Percentiles rank a stretch among this genome's conserved stretches.
Conservation (phyloP, 2,888 invertebrate species). For the Amphiduros pacificus region DNA sequence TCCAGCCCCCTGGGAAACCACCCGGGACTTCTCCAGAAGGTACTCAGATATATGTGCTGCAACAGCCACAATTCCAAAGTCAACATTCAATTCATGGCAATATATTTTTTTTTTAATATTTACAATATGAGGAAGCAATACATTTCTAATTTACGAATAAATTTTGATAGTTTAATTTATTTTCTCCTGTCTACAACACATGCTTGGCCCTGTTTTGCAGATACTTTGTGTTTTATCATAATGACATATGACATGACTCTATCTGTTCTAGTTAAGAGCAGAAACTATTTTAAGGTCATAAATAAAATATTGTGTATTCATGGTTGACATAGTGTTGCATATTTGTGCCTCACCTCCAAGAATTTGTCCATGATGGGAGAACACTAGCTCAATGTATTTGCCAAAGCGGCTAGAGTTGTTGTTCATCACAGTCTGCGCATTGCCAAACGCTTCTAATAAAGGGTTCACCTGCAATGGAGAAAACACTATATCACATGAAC, state of each 20-base stretch:
- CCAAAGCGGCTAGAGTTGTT: constrained; percentile 43
- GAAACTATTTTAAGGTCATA: too few relatives aligned
- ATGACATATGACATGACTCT: too few relatives aligned
- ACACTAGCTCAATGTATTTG: constrained; percentile 51
- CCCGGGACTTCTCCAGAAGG: constrained; percentile 53
- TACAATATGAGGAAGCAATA: too few relatives aligned
- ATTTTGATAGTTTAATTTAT: too few relatives aligned
- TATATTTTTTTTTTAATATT: too few relatives aligned
- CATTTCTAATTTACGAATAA: too few relatives aligned
- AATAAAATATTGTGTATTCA: background rate
- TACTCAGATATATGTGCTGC: constrained; percentile 49
- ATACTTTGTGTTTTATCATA: too few relatives aligned
- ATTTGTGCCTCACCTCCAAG: constrained; percentile 42
- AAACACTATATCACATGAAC: background rate
- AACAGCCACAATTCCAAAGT: too few relatives aligned
- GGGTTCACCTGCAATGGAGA: constrained; percentile 32
- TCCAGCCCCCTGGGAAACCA: constrained; percentile 44
- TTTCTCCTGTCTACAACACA: too few relatives aligned
- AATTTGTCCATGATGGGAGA: constrained; percentile 42
- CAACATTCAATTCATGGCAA: too few relatives aligned
- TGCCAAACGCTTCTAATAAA: constrained; percentile 47
- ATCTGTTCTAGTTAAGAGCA: too few relatives aligned
- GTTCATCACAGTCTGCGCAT: constrained; percentile 54
- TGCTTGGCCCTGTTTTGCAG: too few relatives aligned
- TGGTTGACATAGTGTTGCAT: background rate